Conservation (phyloP, 2,888 invertebrate genomes). For the Agonopterix arenella region DNA sequence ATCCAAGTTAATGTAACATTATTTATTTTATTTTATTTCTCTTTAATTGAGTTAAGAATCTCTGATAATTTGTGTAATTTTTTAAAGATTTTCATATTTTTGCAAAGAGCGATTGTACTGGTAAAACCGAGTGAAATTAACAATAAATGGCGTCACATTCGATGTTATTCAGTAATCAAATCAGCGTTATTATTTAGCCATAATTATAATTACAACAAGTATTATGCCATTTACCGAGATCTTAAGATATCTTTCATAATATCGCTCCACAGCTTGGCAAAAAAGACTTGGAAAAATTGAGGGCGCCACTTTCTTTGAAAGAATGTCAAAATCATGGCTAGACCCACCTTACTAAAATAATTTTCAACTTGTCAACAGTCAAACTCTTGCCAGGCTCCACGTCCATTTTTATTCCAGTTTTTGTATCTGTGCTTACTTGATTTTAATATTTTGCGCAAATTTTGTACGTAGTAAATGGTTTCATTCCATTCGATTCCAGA, state of each 20-base stretch:
- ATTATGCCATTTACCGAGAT: too few relatives aligned
- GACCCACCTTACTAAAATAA: too few relatives aligned
- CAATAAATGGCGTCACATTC: not conserved
- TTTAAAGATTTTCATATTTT: not conserved
- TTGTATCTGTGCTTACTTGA: not conserved
- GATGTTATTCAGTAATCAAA: too few relatives aligned
- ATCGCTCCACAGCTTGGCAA: too few relatives aligned
- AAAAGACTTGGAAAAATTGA: too few relatives aligned
- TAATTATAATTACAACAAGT: too few relatives aligned
- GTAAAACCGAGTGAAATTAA: not conserved
- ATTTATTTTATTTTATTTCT: not conserved
- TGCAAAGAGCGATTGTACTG: not conserved
- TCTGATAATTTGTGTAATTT: not conserved
- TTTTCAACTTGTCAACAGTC: too few relatives aligned
- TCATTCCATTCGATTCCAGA: conserved; percentile 12
- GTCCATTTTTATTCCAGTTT: not conserved
- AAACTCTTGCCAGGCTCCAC: too few relatives aligned
- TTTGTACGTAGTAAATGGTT: conserved; percentile 2
- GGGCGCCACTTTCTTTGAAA: too few relatives aligned
- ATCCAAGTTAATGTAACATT: not conserved
- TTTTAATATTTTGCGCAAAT: not conserved
- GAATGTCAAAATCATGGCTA: too few relatives aligned
- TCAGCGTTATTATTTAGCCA: too few relatives aligned
- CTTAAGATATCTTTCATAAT: too few relatives aligned
- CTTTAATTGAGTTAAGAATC: not conserved